Conservation (phyloP, 2,888 invertebrate species). For the Drosophila yooni region DNA sequence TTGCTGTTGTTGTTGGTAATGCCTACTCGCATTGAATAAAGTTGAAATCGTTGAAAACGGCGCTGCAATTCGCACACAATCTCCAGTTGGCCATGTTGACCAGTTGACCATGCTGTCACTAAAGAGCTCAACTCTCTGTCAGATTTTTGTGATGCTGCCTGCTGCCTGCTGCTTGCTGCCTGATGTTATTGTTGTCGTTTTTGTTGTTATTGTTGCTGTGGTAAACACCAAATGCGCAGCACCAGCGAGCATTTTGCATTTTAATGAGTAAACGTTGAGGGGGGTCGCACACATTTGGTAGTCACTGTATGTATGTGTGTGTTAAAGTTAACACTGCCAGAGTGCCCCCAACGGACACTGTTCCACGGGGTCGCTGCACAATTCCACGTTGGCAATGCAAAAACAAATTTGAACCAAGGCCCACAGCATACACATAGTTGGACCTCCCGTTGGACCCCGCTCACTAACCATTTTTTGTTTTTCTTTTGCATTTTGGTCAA, state of each 20-base stretch:
- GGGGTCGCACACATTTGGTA: background rate
- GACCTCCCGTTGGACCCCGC: no score
- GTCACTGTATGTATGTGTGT: slow-evolving; percentile 3
- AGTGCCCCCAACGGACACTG: slow-evolving; percentile 31
- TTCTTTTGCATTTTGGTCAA: background rate
- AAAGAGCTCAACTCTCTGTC: slow-evolving; percentile 53
- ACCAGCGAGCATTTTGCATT: slow-evolving; percentile 73
- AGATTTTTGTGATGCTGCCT: slow-evolving; percentile 18
- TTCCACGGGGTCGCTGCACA: background rate
- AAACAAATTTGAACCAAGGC: slow-evolving; percentile 53
- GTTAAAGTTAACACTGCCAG: slow-evolving; percentile 51
- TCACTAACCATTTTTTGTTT: slow-evolving; percentile 4
- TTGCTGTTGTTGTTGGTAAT: slow-evolving; percentile 25
- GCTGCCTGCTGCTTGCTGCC: background rate
- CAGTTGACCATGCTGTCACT: slow-evolving; percentile 61
- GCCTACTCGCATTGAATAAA: slow-evolving; percentile 63
- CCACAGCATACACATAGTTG: slow-evolving; percentile 20
- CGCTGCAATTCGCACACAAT: slow-evolving; percentile 68
- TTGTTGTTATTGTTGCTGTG: slow-evolving; percentile 13
- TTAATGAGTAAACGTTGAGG: slow-evolving; percentile 73
- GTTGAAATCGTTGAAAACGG: slow-evolving; percentile 63
- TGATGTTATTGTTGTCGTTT: background rate
- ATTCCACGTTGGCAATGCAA: slow-evolving; percentile 45
- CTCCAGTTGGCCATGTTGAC: slow-evolving; percentile 37
- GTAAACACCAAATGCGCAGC: slow-evolving; percentile 50